Conservation (phyloP, 2,888 invertebrate genomes). For the Stegophylla sp. region DNA sequence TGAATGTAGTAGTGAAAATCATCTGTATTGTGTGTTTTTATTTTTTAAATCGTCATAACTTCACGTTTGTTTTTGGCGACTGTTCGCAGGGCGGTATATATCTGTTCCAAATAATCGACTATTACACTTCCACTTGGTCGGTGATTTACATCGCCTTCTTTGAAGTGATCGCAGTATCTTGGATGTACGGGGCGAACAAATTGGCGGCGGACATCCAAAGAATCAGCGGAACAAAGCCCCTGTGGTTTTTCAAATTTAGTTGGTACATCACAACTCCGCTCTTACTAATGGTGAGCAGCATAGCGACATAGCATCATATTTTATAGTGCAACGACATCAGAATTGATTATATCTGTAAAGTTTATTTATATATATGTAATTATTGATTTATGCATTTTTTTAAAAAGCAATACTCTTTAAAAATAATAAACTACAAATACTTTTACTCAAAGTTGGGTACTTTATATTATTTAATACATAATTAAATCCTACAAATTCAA, state of each 20-base stretch:
- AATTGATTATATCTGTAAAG: too few relatives aligned
- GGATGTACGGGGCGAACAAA: slow-evolving; percentile 87
- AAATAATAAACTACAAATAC: too few relatives aligned
- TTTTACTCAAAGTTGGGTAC: too few relatives aligned
- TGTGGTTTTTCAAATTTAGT: slow-evolving; percentile 82
- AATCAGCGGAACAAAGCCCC: slow-evolving; percentile 85
- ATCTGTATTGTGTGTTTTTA: too few relatives aligned
- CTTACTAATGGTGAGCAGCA: slow-evolving; percentile 72
- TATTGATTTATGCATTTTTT: too few relatives aligned
- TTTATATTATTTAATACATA: too few relatives aligned
- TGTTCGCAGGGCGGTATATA: slow-evolving; percentile 81
- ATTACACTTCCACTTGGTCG: slow-evolving; percentile 90
- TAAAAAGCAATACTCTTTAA: too few relatives aligned
- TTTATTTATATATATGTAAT: too few relatives aligned
- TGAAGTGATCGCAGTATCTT: slow-evolving; percentile 88
- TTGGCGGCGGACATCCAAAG: slow-evolving; percentile 84
- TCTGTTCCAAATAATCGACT: slow-evolving; percentile 89
- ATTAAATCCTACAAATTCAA: too few relatives aligned
- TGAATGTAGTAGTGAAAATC: too few relatives aligned
- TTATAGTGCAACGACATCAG: too few relatives aligned
- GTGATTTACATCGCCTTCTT: slow-evolving; percentile 92
- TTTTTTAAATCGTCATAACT: not conserved
- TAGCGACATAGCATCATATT: too few relatives aligned
- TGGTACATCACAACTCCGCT: slow-evolving; percentile 84
- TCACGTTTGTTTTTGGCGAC: not conserved